phyloP scores from a whole-genome alignment of 2,888 invertebrate species.

The Conomelus anceps region DNA sequence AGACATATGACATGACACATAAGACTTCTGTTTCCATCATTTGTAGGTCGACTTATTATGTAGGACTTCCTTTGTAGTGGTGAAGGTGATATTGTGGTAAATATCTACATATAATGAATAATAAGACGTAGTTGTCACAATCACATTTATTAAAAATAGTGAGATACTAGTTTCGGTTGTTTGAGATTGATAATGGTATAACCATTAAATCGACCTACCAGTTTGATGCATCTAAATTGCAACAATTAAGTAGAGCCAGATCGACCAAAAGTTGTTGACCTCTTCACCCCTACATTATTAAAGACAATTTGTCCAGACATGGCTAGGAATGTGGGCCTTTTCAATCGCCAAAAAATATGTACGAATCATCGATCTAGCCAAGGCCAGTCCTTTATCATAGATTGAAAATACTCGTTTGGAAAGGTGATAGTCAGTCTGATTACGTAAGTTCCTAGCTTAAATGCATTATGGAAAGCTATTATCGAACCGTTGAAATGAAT shows the following conservation, averaged over 20 bases:
- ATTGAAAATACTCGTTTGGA: background rate
- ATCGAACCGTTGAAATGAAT: background rate
- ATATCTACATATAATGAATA: too few species aligned
- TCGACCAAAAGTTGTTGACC: background rate
- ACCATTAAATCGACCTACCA: background rate
- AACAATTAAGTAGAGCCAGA: background rate
- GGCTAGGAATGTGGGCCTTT: background rate
- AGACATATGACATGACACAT: too few species aligned
- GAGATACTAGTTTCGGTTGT: too few species aligned
- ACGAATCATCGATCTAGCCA: background rate
- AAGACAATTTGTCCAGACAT: background rate
- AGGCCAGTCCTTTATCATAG: background rate
- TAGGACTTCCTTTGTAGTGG: too few species aligned
- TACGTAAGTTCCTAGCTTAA: background rate
- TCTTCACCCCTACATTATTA: background rate
- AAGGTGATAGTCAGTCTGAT: background rate
- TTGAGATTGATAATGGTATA: too few species aligned
- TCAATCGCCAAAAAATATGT: background rate
- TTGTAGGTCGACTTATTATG: too few species aligned
- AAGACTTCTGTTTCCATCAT: too few species aligned
- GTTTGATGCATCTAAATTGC: background rate
- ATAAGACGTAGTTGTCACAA: too few species aligned
- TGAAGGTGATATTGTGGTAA: too few species aligned
- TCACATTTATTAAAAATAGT: too few species aligned
- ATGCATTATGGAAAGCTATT: background rate